Conservation (phyloP, 1,140 invertebrate genomes). For the Mesaphorura yosii region DNA sequence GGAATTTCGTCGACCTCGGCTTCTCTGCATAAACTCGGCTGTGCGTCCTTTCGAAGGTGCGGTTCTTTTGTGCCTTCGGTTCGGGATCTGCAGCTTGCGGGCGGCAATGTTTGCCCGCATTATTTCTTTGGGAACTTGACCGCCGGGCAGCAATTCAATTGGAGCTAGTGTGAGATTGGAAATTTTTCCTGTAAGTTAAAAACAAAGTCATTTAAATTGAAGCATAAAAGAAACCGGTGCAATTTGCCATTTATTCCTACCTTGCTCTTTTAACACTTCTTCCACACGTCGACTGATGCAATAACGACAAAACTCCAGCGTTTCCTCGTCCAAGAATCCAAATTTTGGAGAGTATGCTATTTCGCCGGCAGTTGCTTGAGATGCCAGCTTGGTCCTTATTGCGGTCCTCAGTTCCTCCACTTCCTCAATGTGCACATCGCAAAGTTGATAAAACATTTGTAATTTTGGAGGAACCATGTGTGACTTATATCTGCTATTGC, state of each 20-base stretch:
- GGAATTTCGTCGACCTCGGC: too few relatives aligned
- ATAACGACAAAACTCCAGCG: slow-evolving; percentile 26
- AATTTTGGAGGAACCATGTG: slow-evolving; percentile 56
- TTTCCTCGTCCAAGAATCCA: slow-evolving; percentile 22
- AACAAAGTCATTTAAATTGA: not conserved
- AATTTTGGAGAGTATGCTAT: slow-evolving; percentile 13
- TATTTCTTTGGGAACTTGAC: slow-evolving; percentile 6
- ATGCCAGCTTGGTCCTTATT: not conserved
- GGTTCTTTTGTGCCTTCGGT: not conserved
- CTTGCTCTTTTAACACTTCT: slow-evolving; percentile 12
- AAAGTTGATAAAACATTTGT: slow-evolving; percentile 72
- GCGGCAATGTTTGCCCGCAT: not conserved
- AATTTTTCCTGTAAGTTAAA: slow-evolving; percentile 12
- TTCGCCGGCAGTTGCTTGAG: not conserved
- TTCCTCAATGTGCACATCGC: slow-evolving; percentile 70
- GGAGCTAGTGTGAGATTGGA: slow-evolving; percentile 3
- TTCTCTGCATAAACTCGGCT: not conserved
- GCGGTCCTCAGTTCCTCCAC: slow-evolving; percentile 54
- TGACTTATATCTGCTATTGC: slow-evolving; percentile 50
- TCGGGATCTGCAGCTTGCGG: not conserved
- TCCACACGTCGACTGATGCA: slow-evolving; percentile 23
- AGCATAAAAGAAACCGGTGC: not conserved
- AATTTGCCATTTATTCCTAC: slow-evolving; percentile 6
- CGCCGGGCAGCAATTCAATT: slow-evolving; percentile 7
- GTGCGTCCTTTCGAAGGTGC: not conserved